Evolutionary conservation across 2,797 vertebrate species (phyloP).

Genomic region (Champsocephalus esox): DNA sequence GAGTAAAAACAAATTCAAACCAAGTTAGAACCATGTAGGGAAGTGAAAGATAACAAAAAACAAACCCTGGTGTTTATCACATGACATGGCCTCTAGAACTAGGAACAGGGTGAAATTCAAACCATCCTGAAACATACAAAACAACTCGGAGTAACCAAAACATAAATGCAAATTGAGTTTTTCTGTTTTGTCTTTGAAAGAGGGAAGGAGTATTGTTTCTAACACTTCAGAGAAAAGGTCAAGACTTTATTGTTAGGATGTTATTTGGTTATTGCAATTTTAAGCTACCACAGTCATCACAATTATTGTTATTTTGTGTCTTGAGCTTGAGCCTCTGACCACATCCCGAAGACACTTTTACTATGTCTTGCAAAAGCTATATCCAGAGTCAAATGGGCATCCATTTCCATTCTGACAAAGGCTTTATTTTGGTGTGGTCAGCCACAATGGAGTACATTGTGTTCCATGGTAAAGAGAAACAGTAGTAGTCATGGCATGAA

Average conservation of each 20-base stretch:
- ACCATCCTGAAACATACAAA: not conserved
- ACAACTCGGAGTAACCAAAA: conserved; percentile 2
- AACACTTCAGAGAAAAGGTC: conserved; percentile 8
- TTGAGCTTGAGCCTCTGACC: conserved; percentile 33
- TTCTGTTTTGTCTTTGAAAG: not conserved
- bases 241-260: conserved; percentile 10
- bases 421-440: conserved; percentile 44
- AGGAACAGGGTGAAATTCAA: not conserved
- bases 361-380: conserved; percentile 48
- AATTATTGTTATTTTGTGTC: conserved; percentile 58
- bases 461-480: conserved; percentile 1
- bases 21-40: conserved; percentile 34
- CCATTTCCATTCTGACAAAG: conserved; percentile 44
- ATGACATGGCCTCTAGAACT: not conserved
- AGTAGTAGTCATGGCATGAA: too few relatives aligned
- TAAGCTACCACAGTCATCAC: conserved; percentile 48
- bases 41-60: conserved; percentile 15
- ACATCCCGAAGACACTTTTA: conserved; percentile 27
- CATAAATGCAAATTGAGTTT: not conserved
- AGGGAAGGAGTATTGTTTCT: not conserved
- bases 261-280: conserved; percentile 14
- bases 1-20: conserved; percentile 48
- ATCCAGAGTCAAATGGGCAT: conserved; percentile 49
- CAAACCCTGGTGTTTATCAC: conserved; percentile 32
- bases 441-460: conserved; percentile 25